Conservation (phyloP, 2,888 invertebrate genomes). For the Eueremaeus valkanovi region DNA sequence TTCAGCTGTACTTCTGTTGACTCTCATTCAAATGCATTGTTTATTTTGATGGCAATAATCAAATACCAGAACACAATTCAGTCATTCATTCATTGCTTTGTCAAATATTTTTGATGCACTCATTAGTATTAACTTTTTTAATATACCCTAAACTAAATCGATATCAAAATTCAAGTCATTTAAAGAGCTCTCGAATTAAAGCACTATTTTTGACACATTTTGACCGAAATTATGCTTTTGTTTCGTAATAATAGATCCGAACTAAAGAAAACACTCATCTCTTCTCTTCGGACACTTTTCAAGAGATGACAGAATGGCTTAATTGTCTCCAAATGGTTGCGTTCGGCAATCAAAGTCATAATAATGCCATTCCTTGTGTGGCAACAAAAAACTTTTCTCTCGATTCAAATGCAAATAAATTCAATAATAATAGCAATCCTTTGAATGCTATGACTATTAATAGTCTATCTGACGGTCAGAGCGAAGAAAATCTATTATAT, state of each 20-base stretch:
- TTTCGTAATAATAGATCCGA: constrained; percentile 58
- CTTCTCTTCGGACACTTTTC: constrained; percentile 64
- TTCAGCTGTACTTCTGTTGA: not conserved
- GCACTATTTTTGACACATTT: not conserved
- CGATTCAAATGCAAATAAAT: constrained; percentile 21
- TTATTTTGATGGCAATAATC: not conserved
- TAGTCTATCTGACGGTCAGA: constrained; percentile 35
- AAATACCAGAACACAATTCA: not conserved
- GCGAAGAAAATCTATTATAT: constrained; percentile 48
- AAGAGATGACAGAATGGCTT: constrained; percentile 72
- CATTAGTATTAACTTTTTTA: too few species aligned
- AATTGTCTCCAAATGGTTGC: constrained; percentile 40
- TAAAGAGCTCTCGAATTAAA: not conserved
- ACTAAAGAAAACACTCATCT: constrained; percentile 65
- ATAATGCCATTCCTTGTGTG: not conserved
- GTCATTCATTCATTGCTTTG: not conserved
- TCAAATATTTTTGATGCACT: not conserved
- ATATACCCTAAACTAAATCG: too few species aligned
- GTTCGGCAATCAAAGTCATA: constrained; percentile 25
- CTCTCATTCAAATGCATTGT: not conserved
- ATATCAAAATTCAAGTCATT: not conserved
- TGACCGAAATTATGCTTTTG: not conserved
- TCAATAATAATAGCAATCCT: constrained; percentile 5
- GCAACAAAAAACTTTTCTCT: not conserved
- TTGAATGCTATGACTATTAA: not conserved